Evolutionary conservation across 2,113 vertebrate genomes (phyloP), one percentile per base, ranked within the genome.

Genomic region (Sapajus apella): DNA sequence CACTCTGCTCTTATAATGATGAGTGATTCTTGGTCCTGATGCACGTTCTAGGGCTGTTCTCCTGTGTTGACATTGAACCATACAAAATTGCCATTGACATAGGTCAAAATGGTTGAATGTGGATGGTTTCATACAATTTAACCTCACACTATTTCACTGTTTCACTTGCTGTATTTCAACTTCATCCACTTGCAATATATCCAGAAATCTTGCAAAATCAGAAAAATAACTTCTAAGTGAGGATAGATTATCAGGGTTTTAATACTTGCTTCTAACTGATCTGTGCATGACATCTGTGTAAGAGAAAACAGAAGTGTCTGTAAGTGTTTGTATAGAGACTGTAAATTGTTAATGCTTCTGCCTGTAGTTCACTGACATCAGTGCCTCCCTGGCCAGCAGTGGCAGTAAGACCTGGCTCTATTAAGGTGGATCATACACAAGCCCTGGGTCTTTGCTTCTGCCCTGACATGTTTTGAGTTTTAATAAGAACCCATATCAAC

Each of bases 291-390:
- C 3, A 14, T 40, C 47, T 17, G 1, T 14, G 35, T 43, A 50
- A 14, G 35, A 55, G 66, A 20, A 50, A 40, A 14, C 20, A 55
- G 55, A 61, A 35, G 40, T 8, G 10, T 61, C 80, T 30, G 0
- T n/a, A 30, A 50, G 18, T 14, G 5, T 40, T 37, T 76, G 27
- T n/a, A 56, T 45, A 16, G 77, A 91, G 25, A 55, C 11, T 61
- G 17, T 21, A 14, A 5, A 30, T 2, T 73, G 30, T 21, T 56
- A n/a, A 73, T 13, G 14, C 9, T 25, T 52, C 72, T 12, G 0
- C 35, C 58, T 0, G 0, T 37, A 9, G 18, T 20, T 68, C 47
- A 3, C 61, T 16, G 18, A 11, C 1, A 2, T 23, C 40, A 6
- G 30, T 1, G 1, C 14, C 21, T 64, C 27, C 40, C 40, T 30